Percentiles rank a stretch among this genome's conserved stretches.
Evolutionary conservation across 2,888 invertebrate genomes (phyloP).

Genomic region (Platycheirus rosarum): DNA sequence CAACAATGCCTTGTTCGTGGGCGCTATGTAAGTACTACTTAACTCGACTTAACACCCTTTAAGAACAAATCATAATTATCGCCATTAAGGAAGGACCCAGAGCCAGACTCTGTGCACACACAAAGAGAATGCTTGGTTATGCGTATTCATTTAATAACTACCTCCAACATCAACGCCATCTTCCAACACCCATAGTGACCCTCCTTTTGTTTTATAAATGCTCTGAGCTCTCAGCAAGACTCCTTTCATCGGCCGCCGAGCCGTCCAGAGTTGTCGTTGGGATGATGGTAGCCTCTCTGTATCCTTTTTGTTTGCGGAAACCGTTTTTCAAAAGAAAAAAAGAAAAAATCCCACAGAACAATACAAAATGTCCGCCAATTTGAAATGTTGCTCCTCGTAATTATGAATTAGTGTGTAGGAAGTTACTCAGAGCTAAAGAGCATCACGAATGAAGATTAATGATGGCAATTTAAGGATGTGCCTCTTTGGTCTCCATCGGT

Average conservation of each 20-base stretch:
- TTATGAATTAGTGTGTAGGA: constrained; percentile 73
- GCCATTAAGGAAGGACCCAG: constrained; percentile 26
- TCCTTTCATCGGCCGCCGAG: constrained; percentile 1
- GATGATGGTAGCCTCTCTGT: constrained; percentile 20
- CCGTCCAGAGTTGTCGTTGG: constrained; percentile 3
- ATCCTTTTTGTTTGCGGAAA: constrained; percentile 54
- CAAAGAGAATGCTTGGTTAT: constrained; percentile 20
- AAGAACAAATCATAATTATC: constrained; percentile 72
- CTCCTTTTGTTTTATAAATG: constrained; percentile 33
- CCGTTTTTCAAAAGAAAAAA: constrained; percentile 50
- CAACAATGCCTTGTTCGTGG: constrained; percentile 94
- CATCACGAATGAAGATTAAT: constrained; percentile 74
- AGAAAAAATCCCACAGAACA: constrained; percentile 45
- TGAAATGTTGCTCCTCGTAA: constrained; percentile 72
- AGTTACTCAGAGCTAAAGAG: constrained; percentile 68
- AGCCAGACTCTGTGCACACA: constrained; percentile 11
- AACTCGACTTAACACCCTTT: constrained; percentile 61
- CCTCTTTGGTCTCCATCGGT: constrained; percentile 40
- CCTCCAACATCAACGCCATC: background rate
- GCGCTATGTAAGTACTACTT: constrained; percentile 94
- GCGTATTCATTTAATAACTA: constrained; percentile 67
- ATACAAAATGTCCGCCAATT: constrained; percentile 72
- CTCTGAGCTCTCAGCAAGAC: background rate
- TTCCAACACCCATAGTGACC: constrained; percentile 28
- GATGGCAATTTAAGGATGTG: constrained; percentile 68